These are phyloP conservation scores for Antennarius maculatus DNA, from an alignment of 2,797 vertebrate genomes.

Conservation along the genomic window DNA sequence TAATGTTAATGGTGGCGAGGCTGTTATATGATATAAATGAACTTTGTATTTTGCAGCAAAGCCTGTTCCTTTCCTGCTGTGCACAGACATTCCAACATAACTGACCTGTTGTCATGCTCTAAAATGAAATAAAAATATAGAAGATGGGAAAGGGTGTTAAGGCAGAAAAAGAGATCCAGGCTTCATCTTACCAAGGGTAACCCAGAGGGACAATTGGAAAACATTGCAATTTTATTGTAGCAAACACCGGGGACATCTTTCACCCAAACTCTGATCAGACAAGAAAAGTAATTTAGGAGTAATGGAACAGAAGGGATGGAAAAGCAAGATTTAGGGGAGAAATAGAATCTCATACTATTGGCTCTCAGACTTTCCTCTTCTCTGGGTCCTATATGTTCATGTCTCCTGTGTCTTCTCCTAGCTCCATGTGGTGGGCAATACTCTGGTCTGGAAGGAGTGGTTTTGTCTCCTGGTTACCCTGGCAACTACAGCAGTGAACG, in stretches of 20 bases:
- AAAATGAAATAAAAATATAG: constrained; percentile 3
- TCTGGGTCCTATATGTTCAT: constrained; percentile 35
- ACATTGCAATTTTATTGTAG: constrained; percentile 79
- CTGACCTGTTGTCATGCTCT: constrained; percentile 8
- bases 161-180: constrained; percentile 26
- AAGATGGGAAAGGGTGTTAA: too few species aligned
- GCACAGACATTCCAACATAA: constrained; percentile 43
- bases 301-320: constrained; percentile 61
- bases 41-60: constrained; percentile 45
- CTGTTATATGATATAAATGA: constrained; percentile 39
- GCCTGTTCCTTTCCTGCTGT: constrained; percentile 23
- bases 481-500: constrained; percentile 94
- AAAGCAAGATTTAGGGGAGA: constrained; percentile 45
- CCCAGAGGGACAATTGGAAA: constrained; percentile 79
- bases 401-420: constrained; percentile 67
- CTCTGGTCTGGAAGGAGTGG: constrained; percentile 90
- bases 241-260: constrained; percentile 78
- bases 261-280: constrained; percentile 77
- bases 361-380: constrained; percentile 33
- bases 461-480: constrained; percentile 94
- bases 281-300: constrained; percentile 83
- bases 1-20: constrained; percentile 27
- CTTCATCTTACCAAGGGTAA: constrained; percentile 63
- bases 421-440: constrained; percentile 97
- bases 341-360: constrained; percentile 59